Percentiles rank a stretch among this genome's conserved stretches.
These are phyloP conservation scores for Eupelmus urozonus DNA, from an alignment of 2,888 invertebrate species.

Conservation along the genomic window DNA sequence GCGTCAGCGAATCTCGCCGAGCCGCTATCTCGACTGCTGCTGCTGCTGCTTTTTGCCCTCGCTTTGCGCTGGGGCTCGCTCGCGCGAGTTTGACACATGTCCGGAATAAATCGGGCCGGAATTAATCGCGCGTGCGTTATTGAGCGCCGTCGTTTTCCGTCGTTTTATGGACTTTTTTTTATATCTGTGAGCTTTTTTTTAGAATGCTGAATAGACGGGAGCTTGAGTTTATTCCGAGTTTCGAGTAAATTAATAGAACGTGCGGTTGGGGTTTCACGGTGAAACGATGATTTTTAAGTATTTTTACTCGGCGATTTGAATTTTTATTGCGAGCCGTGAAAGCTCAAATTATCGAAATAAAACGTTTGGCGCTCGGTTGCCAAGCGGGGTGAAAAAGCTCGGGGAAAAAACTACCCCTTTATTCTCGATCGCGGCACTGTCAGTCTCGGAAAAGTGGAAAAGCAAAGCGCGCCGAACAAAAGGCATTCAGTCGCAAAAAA, in stretches of 20 bases:
- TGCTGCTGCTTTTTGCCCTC: neutral
- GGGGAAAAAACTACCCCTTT: too few relatives aligned
- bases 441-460: too few relatives aligned
- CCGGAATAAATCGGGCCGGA: conserved; percentile 49
- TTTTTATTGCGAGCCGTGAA: too few relatives aligned
- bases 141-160: conserved; percentile 7
- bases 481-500: neutral
- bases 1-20: neutral
- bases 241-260: too few relatives aligned
- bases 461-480: neutral
- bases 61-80: neutral
- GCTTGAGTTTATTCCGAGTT: too few relatives aligned
- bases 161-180: conserved; percentile 16
- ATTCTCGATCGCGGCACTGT: too few relatives aligned
- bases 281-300: too few relatives aligned
- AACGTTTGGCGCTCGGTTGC: too few relatives aligned
- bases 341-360: too few relatives aligned
- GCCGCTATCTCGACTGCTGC: conserved; percentile 14
- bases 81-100: conserved; percentile 44
- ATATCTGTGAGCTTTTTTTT: neutral
- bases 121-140: conserved; percentile 47
- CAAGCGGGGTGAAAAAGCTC: too few relatives aligned
- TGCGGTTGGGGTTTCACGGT: too few relatives aligned
- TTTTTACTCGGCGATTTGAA: too few relatives aligned
- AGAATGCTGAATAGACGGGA: conserved; percentile 30